Evolutionary conservation across 2,113 vertebrate genomes (phyloP), one percentile per base, ranked within the genome.

Genomic region (Erinaceus europaeus): DNA sequence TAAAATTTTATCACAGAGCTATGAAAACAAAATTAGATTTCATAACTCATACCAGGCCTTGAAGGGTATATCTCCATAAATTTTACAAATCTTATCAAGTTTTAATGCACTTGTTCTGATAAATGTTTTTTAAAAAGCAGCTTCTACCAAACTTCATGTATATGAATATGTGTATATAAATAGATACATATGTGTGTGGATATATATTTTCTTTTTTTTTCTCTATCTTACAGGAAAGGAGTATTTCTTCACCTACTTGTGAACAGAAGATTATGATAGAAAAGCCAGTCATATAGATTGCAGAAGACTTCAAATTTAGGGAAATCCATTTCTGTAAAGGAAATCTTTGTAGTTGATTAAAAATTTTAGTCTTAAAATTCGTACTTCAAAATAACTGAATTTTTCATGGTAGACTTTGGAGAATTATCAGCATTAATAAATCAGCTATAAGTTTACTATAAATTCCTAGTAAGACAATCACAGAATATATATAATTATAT

Each of bases 11-110:
- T 97, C 96, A 96, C 95, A 94, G 94, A 93, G 89, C 94, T 96
- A 97, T 95, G 96, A 97, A 95, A 97, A 96, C 95, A 97, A 96
- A 97, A 97, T 97, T 96, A 96, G 95, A 96, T 97, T 97, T 97
- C 96, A 97, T 96, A 97, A 97, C 94, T 97, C 95, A 96, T 77
- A 94, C 18, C 40, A 95, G 88, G 94, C 94, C 95, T 96, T 96
- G 92, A 95, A 95, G 53, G 57, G 46, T 81, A 13, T 6, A 75
- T 92, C 89, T 84, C 91, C 88, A 91, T 97, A 96, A 95, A 94
- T 94, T 93, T 96, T 94, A 95, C 87, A 96, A 92, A 95, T 13
- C 81, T 94, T 96, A 93, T 96, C 93, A 95, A 95, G 90, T 71
- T 95, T 82, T 96, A 96, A 93, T 85, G 86, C 40, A 79, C 55